Conservation (phyloP, 2,797 vertebrate species). For the Carduelis carduelis region DNA sequence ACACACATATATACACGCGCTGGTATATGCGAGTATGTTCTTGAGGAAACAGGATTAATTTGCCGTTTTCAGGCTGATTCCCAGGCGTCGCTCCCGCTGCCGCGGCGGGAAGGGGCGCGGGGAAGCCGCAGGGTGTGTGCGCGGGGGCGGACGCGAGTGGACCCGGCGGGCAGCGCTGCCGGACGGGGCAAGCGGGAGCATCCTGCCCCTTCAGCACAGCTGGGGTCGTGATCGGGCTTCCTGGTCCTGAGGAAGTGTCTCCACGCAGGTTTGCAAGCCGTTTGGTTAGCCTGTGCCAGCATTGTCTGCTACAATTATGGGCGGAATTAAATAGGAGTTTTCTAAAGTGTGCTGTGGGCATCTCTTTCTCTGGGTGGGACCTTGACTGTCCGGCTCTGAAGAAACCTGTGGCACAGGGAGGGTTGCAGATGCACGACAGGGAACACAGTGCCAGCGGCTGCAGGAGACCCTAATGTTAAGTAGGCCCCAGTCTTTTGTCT, state of each 20-base stretch:
- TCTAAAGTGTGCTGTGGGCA: background rate
- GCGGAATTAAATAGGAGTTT: background rate
- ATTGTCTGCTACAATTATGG: background rate
- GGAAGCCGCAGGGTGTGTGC: background rate
- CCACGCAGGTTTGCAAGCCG: accelerated
- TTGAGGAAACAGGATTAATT: background rate
- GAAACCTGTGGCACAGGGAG: background rate
- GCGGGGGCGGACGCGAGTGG: background rate
- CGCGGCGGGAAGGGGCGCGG: background rate
- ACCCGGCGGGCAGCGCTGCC: background rate
- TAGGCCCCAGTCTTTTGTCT: background rate
- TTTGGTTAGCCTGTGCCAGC: accelerated
- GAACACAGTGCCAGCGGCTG: background rate
- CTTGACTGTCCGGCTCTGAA: background rate
- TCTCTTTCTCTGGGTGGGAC: background rate
- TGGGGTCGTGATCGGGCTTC: background rate
- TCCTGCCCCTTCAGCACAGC: background rate
- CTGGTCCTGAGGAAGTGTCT: accelerated
- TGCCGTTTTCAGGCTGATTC: background rate
- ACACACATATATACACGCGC: accelerated
- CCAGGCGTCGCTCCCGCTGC: background rate
- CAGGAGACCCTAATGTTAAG: accelerated
- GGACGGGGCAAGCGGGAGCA: background rate
- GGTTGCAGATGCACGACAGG: accelerated
- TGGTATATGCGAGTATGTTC: accelerated